Conservation (phyloP, 2,888 invertebrate genomes). For the Drosophila dives region DNA sequence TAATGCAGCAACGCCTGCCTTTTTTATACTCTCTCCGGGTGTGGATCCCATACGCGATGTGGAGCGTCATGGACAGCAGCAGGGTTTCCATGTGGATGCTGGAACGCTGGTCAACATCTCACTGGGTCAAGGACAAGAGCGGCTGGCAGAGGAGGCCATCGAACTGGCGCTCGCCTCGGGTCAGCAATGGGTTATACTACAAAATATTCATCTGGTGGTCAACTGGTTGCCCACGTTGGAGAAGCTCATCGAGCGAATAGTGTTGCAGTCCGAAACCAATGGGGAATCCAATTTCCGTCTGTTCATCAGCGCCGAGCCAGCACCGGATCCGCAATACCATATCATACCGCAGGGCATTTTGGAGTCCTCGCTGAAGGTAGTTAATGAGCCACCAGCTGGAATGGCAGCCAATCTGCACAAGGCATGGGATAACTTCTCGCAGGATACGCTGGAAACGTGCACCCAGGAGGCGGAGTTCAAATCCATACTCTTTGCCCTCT, state of each 20-base stretch:
- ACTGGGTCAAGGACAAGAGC: conserved; percentile 97
- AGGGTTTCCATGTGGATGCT: conserved; percentile 91
- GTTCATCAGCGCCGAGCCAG: conserved; percentile 96
- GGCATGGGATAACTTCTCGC: conserved; percentile 95
- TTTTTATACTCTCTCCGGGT: conserved; percentile 97
- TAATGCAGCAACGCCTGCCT: conserved; percentile 93
- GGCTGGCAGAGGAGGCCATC: conserved; percentile 95
- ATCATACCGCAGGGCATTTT: conserved; percentile 94
- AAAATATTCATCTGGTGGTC: conserved; percentile 96
- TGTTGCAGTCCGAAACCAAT: conserved; percentile 87
- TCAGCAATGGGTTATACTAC: conserved; percentile 94
- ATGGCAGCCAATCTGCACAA: conserved; percentile 98
- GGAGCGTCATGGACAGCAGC: conserved; percentile 92
- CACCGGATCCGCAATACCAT: conserved; percentile 88
- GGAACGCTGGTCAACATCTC: conserved; percentile 96
- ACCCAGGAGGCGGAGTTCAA: conserved; percentile 97
- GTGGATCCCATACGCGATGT: conserved; percentile 93
- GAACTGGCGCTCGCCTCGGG: conserved; percentile 90
- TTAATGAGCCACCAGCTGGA: conserved; percentile 98
- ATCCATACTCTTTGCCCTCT: conserved; percentile 94
- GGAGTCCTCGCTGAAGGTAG: conserved; percentile 97
- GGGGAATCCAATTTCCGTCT: conserved; percentile 86
- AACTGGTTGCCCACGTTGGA: conserved; percentile 95
- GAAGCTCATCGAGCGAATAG: conserved; percentile 94
- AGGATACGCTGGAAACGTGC: conserved; percentile 96